A percentile compares a stretch with the other conserved stretches of the same genome.
phyloP scores from a whole-genome alignment of 2,888 invertebrate genomes.

The Xestia c-nigrum region DNA sequence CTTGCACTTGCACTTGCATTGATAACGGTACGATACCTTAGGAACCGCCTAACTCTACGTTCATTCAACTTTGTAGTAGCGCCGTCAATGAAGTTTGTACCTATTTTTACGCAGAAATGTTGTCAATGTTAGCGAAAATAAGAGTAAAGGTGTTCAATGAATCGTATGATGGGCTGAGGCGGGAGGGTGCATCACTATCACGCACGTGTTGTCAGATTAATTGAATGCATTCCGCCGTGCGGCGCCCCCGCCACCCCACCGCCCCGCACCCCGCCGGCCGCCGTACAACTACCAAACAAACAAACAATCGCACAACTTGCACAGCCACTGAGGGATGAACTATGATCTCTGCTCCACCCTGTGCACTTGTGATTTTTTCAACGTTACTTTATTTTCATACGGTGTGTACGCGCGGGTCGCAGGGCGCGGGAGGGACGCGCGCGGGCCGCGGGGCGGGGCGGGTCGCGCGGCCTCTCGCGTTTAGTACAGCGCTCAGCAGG shows the following conservation, averaged over 20 bases:
- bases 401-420: constrained; percentile 82
- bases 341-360: constrained; percentile 70
- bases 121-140: constrained; percentile 51
- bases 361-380: constrained; percentile 81
- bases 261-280: constrained; percentile 48
- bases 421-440: constrained; percentile 80
- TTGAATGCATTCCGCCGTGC: constrained; percentile 81
- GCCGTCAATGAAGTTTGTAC: constrained; percentile 31
- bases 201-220: constrained; percentile 88
- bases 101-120: constrained; percentile 44
- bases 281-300: constrained; percentile 75
- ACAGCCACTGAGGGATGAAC: constrained; percentile 66
- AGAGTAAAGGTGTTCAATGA: constrained; percentile 75
- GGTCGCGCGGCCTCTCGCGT: constrained; percentile 87
- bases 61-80: constrained; percentile 49
- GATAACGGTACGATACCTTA: constrained; percentile 52
- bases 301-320: constrained; percentile 68
- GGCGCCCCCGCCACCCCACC: constrained; percentile 63
- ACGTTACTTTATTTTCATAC: constrained; percentile 82
- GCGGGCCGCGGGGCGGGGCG: constrained; percentile 82
- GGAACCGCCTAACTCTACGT: constrained; percentile 31
- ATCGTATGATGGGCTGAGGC: constrained; percentile 80
- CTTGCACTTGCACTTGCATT: constrained; percentile 58
- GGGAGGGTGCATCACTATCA: constrained; percentile 84
- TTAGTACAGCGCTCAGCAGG: constrained; percentile 90